Percentiles rank a stretch among this genome's conserved stretches.
Conservation (phyloP, 2,113 vertebrate species). For the Bubo bubo region DNA sequence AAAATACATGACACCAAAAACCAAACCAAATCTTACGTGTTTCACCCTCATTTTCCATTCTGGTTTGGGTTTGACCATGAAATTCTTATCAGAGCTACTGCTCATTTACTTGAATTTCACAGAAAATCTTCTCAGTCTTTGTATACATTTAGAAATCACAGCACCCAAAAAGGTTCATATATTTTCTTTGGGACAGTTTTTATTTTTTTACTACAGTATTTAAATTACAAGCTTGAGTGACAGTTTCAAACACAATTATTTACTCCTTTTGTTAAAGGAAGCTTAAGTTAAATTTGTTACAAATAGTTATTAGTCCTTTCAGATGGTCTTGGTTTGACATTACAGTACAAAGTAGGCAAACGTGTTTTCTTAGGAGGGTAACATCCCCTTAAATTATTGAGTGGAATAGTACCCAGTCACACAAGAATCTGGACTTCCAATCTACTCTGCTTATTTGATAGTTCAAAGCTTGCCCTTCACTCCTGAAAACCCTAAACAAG, state of each 20-base stretch:
- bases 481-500: neutral
- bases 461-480: constrained; percentile 24
- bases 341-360: constrained; percentile 44
- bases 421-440: constrained; percentile 24
- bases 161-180: constrained; percentile 1
- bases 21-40: fast-evolving
- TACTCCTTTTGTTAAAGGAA: constrained; percentile 46
- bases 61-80: neutral
- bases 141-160: constrained; percentile 25
- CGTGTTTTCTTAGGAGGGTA: neutral
- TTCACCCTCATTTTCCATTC: neutral
- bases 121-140: neutral
- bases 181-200: constrained; percentile 68
- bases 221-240: constrained; percentile 74
- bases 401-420: constrained; percentile 26
- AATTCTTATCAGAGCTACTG: neutral
- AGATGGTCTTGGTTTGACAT: constrained; percentile 42
- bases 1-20: neutral
- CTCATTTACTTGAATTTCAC: neutral
- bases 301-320: constrained; percentile 51
- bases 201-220: constrained; percentile 64
- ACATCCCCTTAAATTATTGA: constrained; percentile 16
- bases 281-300: constrained; percentile 58
- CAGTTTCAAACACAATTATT: constrained; percentile 66
- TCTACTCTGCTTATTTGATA: neutral